These are phyloP conservation scores for Hyalella azteca DNA, from an alignment of 2,888 invertebrate species.

Conservation along the genomic window DNA sequence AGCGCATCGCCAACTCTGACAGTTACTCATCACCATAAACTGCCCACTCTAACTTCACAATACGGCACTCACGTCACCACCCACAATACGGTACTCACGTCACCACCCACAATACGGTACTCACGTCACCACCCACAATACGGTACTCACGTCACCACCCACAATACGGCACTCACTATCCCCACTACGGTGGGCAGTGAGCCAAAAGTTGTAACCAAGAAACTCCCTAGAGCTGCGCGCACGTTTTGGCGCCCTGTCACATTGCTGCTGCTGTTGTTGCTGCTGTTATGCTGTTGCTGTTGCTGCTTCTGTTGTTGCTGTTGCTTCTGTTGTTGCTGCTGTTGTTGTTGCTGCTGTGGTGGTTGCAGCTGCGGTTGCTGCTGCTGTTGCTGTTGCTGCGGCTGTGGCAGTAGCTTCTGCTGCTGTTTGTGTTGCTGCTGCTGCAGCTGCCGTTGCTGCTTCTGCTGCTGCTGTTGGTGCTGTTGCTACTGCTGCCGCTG, in stretches of 20 bases:
- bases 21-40: neutral
- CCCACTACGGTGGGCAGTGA: neutral
- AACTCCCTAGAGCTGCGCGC: neutral
- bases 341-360: neutral
- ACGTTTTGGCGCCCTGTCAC: neutral
- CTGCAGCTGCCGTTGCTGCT: neutral
- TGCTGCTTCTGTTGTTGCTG: neutral
- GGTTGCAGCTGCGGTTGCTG: neutral
- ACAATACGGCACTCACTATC: neutral
- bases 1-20: neutral
- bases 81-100: neutral
- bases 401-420: too few species aligned
- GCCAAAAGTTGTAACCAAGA: conserved; percentile 31
- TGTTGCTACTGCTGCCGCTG: too few species aligned
- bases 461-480: neutral
- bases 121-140: neutral
- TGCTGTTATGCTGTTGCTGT: neutral
- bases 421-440: neutral
- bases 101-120: neutral
- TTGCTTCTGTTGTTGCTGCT: neutral
- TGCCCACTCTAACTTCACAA: neutral
- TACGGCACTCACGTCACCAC: neutral
- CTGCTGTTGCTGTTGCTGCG: too few species aligned
- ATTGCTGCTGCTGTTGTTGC: neutral
- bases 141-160: neutral